Evolutionary conservation across 2,113 vertebrate genomes (phyloP), one percentile per base, ranked within the genome.

Genomic region (Garra rufa): DNA sequence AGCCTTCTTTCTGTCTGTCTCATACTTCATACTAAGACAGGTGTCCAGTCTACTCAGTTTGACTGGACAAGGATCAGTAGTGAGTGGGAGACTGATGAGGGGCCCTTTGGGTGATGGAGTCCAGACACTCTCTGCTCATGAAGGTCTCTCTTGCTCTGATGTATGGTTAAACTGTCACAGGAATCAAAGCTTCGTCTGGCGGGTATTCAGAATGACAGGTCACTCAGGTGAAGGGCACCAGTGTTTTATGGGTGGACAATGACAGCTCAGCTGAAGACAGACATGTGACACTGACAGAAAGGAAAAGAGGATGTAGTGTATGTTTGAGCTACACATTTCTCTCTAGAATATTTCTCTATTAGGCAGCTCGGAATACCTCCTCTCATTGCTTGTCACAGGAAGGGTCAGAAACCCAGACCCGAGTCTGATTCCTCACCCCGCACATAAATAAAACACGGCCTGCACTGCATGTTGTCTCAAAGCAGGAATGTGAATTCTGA

Each of bases 1-100:
- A 38, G 21, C 6, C 69, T 50, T 44, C 6, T 21, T 11, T 65
- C 69, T 84, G 38, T 38, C 26, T 84, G 80, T 63, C 46, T 84
- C 79, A 19, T 43, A 48, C 38, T 59, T 65, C 48, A 76, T n/a
- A 52, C 28, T 69, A 52, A 79, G 79, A 85, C 83, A 79, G 57
- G 83, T 87, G 85, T 87, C 87, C 69, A 79, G 76, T 69, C 55
- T 44, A 52, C 57, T 86, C 73, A 81, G 50, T 69, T 76, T 48
- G 48, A 70, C 82, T 83, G 79, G 81, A 87, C 59, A 61, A 59
- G 67, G 80, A 87, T 88, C 80, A 80, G 83, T 85, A 87, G 69
- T 78, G 85, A 86, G 78, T 70, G 65, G 63, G 83, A 80, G 85
- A 83, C 48, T 65, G 83, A 88, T 85, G 85, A 85, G 59, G 59